phyloP scores from a whole-genome alignment of 2,888 invertebrate species.

The Tenthredo notha region DNA sequence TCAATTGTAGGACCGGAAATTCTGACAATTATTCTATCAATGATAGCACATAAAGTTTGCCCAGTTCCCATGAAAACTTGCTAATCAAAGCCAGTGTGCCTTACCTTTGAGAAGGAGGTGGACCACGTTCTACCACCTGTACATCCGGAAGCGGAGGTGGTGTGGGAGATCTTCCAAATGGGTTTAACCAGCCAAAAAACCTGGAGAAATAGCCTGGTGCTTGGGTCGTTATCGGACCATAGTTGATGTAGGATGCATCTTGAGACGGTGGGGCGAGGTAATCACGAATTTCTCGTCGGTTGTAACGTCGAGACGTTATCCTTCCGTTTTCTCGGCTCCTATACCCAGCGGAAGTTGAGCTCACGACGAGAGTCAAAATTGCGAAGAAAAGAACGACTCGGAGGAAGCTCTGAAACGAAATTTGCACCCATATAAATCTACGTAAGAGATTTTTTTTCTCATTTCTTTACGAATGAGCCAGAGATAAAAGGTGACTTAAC shows the following conservation, averaged over 20 bases:
- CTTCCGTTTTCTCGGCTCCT: slow-evolving; percentile 11
- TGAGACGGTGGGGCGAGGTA: slow-evolving; percentile 60
- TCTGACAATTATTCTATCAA: not conserved
- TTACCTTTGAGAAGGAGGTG: slow-evolving; percentile 60
- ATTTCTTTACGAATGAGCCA: not conserved
- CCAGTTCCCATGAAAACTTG: not conserved
- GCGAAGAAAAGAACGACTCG: not conserved
- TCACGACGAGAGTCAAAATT: not conserved
- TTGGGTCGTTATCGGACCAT: slow-evolving; percentile 63
- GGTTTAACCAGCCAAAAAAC: slow-evolving; percentile 83
- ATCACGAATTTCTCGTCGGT: slow-evolving; percentile 61
- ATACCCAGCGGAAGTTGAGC: slow-evolving; percentile 6
- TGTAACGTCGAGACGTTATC: slow-evolving; percentile 57
- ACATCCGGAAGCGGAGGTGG: slow-evolving; percentile 59
- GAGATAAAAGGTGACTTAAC: not conserved
- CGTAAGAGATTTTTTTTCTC: not conserved
- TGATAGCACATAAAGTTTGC: not conserved
- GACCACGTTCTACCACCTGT: slow-evolving; percentile 39
- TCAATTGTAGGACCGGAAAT: too few relatives aligned
- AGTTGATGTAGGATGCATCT: slow-evolving; percentile 44
- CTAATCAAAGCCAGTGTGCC: slow-evolving; percentile 15
- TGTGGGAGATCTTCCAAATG: slow-evolving; percentile 75
- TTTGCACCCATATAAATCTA: not conserved
- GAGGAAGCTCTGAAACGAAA: slow-evolving; percentile 32
- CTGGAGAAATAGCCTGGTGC: slow-evolving; percentile 82